phyloP scores from a whole-genome alignment of 2,113 vertebrate species.

The Oplegnathus fasciatus region DNA sequence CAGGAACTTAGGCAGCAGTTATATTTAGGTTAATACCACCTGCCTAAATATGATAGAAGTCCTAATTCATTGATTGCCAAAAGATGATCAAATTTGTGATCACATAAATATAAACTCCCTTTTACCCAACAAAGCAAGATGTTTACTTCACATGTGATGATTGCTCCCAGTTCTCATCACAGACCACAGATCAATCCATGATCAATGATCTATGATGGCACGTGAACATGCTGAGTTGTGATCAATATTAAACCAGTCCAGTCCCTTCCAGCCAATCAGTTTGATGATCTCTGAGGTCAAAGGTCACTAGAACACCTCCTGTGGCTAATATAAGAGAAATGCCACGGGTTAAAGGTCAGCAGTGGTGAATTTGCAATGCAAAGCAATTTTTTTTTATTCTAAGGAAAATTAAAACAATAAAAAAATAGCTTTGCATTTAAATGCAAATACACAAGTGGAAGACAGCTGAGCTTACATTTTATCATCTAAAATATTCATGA shows the following conservation, averaged over 20 bases:
- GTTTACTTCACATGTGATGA: not conserved
- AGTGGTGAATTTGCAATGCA: too few relatives aligned
- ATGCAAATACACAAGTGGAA: too few relatives aligned
- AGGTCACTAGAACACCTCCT: constrained; percentile 22
- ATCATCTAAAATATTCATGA: not conserved
- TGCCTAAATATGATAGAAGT: not conserved
- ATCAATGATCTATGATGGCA: constrained; percentile 24
- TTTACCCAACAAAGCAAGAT: not conserved
- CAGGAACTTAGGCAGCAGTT: not conserved
- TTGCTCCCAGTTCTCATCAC: not conserved
- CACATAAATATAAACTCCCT: not conserved
- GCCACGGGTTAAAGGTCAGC: not conserved
- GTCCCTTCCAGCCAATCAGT: constrained; percentile 19
- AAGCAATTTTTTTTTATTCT: too few relatives aligned
- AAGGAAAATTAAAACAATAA: too few relatives aligned
- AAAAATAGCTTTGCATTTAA: too few relatives aligned
- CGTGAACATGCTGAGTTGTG: not conserved
- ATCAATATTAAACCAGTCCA: constrained; percentile 30
- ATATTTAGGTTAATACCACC: not conserved
- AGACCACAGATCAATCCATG: not conserved
- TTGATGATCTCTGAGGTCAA: constrained; percentile 23
- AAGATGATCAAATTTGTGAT: not conserved
- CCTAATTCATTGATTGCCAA: not conserved
- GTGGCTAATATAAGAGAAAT: constrained; percentile 11
- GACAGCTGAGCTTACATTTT: not conserved